These are phyloP conservation scores for Ruditapes philippinarum DNA, from an alignment of 1,140 invertebrate genomes.

Conservation along the genomic window DNA sequence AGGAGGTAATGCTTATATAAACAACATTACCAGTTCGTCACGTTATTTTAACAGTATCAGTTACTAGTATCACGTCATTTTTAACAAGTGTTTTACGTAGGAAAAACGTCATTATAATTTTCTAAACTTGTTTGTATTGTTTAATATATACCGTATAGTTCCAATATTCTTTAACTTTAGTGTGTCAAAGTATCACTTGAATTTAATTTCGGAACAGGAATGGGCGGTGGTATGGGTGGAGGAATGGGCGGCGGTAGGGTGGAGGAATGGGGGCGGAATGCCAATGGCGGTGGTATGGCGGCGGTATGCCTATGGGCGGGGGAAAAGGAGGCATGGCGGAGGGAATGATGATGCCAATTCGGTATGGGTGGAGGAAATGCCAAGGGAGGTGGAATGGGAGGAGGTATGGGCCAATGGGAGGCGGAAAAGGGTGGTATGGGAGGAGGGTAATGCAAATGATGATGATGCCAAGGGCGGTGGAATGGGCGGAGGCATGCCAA, in stretches of 20 bases:
- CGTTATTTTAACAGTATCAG: no score
- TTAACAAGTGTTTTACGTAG: no score
- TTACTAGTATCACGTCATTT: no score
- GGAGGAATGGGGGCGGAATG: slow-evolving; percentile 48
- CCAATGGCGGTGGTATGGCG: slow-evolving; percentile 41
- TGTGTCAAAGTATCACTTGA: not conserved
- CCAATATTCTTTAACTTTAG: slow-evolving; percentile 53
- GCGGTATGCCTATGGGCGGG: slow-evolving; percentile 50
- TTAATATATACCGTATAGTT: slow-evolving; percentile 49
- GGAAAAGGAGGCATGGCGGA: slow-evolving; percentile 54
- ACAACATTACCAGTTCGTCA: no score
- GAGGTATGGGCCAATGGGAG: slow-evolving; percentile 50
- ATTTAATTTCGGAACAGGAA: no score
- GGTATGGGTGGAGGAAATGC: slow-evolving; percentile 8
- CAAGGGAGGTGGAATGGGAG: not conserved
- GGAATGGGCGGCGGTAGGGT: slow-evolving; percentile 60
- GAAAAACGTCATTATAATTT: not conserved
- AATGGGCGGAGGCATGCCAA: slow-evolving; percentile 31
- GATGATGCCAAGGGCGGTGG: not conserved
- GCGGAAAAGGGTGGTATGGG: slow-evolving; percentile 41
- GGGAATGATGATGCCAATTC: slow-evolving; percentile 30
- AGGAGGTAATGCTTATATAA: no score
- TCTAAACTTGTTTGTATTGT: not conserved
- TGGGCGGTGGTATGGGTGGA: slow-evolving; percentile 41
- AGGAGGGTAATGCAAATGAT: slow-evolving; percentile 50